Percentiles rank a stretch among this genome's conserved stretches.
These are phyloP conservation scores for Leptarthrus brevirostris DNA, from an alignment of 2,888 invertebrate genomes.

Conservation along the genomic window DNA sequence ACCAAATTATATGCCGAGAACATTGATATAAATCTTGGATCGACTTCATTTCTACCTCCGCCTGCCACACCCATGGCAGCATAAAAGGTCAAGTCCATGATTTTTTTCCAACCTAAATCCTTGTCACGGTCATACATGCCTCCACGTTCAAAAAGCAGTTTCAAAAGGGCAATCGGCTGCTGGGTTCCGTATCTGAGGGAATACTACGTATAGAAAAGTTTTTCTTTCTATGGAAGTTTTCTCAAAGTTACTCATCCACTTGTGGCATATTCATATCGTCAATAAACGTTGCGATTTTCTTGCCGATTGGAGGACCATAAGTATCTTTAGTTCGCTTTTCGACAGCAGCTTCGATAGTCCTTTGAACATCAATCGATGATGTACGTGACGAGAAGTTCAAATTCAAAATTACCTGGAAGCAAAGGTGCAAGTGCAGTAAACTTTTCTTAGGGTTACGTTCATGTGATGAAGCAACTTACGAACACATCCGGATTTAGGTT, in stretches of 20 bases:
- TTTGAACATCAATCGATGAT: constrained; percentile 89
- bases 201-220: neutral
- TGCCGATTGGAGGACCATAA: constrained; percentile 90
- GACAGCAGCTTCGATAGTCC: constrained; percentile 86
- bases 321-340: constrained; percentile 92
- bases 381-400: constrained; percentile 94
- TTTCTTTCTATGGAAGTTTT: neutral
- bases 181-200: constrained; percentile 82
- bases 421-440: neutral
- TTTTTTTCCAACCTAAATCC: constrained; percentile 88
- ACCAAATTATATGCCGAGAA: constrained; percentile 89
- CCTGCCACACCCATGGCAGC: constrained; percentile 90
- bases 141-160: constrained; percentile 86
- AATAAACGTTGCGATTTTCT: constrained; percentile 88
- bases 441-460: constrained; percentile 1
- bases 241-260: constrained; percentile 68
- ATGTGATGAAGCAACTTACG: constrained; percentile 69
- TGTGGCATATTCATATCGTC: constrained; percentile 97
- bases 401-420: constrained; percentile 68
- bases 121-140: constrained; percentile 91
- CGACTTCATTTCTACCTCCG: constrained; percentile 90
- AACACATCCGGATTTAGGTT: constrained; percentile 76
- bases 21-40: constrained; percentile 90
- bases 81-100: constrained; percentile 82
- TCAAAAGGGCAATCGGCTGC: constrained; percentile 92